Base-by-base conservation (phyloP, 2,797 vertebrate genomes). In the Choloepus didactylus region DNA sequence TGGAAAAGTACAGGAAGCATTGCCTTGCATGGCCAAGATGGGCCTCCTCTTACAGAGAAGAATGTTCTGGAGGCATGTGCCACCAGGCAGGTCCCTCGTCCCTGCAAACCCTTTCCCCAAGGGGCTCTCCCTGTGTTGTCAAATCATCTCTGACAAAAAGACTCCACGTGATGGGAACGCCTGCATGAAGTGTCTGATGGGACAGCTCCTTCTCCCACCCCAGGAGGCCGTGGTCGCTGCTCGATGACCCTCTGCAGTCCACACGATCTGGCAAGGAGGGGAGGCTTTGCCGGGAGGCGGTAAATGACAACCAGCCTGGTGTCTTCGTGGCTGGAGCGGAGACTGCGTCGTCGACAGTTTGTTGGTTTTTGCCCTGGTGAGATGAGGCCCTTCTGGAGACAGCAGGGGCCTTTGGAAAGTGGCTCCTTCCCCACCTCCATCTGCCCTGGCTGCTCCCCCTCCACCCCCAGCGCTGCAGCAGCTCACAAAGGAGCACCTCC, bases 1-100 rank as follows among this genome's bases (percentile, higher is more conserved):
- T 4, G 10, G 69, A 38, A 9, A 18, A 11, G 62, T 76, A 21
- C 14, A 25, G 51, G 69, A 49, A 38, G 27, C n/a, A 2, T 70
- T 59, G 44, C 67, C 21, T 5, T 38, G 27, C 35, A 88, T 44
- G 84, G 94, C 85, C 84, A 92, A 87, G 72, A 95, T 87, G 96
- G 88, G 90, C 94, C 97, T 96, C 94, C 89, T 96, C 96, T 95
- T 79, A 81, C 62, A 84, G 93, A 87, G 73, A 95, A 60, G 88
- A 97, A 70, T 77, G 49, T 96, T 97, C 89, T 96, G 77, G 90
- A 92, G 95, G 87, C 49, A 70, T 60, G 94, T 96, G 88, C 95
- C 95, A 89, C 87, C 79, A 95, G 70, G 88, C 87, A 89, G 94
- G 95, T 92, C 89, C 85, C 79, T 91, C 70, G 59, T 96, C 83